Evolutionary conservation across 2,113 vertebrate genomes (phyloP), one percentile per base, ranked within the genome.

Genomic region (Nesoenas mayeri): DNA sequence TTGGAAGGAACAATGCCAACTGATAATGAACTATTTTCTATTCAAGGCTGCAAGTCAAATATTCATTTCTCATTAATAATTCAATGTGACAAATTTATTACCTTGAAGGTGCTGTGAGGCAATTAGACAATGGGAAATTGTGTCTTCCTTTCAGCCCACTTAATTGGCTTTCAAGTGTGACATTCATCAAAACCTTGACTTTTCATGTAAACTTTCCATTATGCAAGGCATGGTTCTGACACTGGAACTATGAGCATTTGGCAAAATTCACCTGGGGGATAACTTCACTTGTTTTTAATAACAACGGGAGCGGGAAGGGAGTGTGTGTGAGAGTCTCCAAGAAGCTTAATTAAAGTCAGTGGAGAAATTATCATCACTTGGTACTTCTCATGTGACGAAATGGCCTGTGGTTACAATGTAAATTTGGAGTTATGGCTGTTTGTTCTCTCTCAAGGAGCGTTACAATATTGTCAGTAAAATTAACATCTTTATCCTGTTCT

Each of bases 11-110:
- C 87, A 97, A 95, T 97, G 94, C 91, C 96, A 95, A 9, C 89
- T 40, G 87, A 97, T 98, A 98, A 98, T 98, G 96, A 98, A 97
- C 97, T 97, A 61, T 97, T 98, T 98, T 97, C 96, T 97, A 98
- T 98, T 98, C 98, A 97, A 95, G 93, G 93, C 93, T 95, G 93
- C 88, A 96, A 98, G 97, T 98, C 98, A 98, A 98, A 97, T 98
- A 97, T 97, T 97, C 89, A 2, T 94, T 98, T 96, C 97, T 98
- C 96, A 98, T 98, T 98, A 98, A 98, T 98, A 98, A 98, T 98
- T 98, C 97, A 98, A 94, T 79, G 96, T 98, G 98, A 98, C 97
- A 98, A 98, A 98, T 98, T 97, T 98, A 98, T 98, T 98, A 98
- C 96, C 95, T 98, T 97, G 94, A 98, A 98, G 98, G 97, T 98